Evolutionary conservation across 2,113 vertebrate species (phyloP), one percentile per base, ranked within the genome.

Genomic region (Solenodon paradoxus): DNA sequence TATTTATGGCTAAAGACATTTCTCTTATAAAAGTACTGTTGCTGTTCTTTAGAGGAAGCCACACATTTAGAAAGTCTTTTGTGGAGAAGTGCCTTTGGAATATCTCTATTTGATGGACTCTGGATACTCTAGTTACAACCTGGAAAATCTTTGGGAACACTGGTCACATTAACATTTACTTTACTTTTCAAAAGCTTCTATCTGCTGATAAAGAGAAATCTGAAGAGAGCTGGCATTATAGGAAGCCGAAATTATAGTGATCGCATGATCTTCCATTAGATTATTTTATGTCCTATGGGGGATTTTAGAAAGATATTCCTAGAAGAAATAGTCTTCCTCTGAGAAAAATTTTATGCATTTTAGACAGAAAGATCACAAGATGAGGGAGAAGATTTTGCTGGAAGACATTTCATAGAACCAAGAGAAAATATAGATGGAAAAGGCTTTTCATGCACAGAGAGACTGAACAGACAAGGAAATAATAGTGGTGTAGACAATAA

Each of bases 251-350:
- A 38, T 74, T 64, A 87, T 81, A 22, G 59, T 72, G 66, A 77
- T 30, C 38, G 38, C 3, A 0, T 26, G 78, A 28, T 93, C 47
- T 19, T 83, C 24, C 63, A 88, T 98, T 95, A 89, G 93, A 95
- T 88, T 94, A 42, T 45, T 95, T 96, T 92, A 72, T 97, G 63
- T 96, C 94, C 45, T 96, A 7, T 94, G 61, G 79, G 97, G 97
- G 32, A 93, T 97, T 97, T 84, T 90, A 99, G 99, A 99, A 66
- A 66, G 75, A 28, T 32, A 95, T 61, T 90, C 98, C 80, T 95
- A 98, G 81, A 98, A 98, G 94, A 98, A 97, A 55, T 98, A 98
- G 40, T 97, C 97, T 7, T 97, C 72, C 69, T 97, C 98, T 47
- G 98, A 98, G 78, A 96, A 97, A 95, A 98, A 98, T n/a, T n/a